Conservation (phyloP, 2,888 invertebrate species). For the Pheosia gnoma region DNA sequence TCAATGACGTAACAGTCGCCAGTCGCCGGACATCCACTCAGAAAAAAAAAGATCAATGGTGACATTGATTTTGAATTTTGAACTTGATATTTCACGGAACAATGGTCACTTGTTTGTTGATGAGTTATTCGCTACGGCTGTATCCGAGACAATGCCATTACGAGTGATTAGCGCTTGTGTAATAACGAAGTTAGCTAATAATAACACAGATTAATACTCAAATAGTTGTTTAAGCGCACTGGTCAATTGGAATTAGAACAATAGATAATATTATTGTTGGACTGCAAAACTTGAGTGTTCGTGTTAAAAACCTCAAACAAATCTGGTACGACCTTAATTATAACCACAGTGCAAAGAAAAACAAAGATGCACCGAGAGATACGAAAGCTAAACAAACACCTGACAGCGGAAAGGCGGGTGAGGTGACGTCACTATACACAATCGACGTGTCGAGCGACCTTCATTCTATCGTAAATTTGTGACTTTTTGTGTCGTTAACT, state of each 20-base stretch:
- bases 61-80: constrained; percentile 66
- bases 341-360: constrained; percentile 19
- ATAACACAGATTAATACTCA: constrained; percentile 17
- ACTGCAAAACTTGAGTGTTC: constrained; percentile 5
- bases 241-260: constrained; percentile 31
- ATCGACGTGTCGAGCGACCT: not conserved
- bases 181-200: constrained; percentile 17
- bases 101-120: constrained; percentile 31
- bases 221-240: constrained; percentile 27
- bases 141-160: constrained; percentile 14
- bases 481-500: not conserved
- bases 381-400: constrained; percentile 20
- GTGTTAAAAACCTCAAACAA: not conserved
- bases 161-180: constrained; percentile 19
- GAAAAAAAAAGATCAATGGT: constrained; percentile 46
- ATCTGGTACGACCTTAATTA: constrained; percentile 1
- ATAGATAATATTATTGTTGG: constrained; percentile 17
- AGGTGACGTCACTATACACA: constrained; percentile 8
- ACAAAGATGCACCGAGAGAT: constrained; percentile 19
- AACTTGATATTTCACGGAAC: constrained; percentile 49
- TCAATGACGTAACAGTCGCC: constrained; percentile 66
- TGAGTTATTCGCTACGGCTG: constrained; percentile 19
- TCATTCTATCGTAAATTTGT: constrained; percentile 13
- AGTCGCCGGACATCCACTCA: constrained; percentile 43
- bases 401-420: constrained; percentile 19